Evolutionary conservation across 2,888 invertebrate species (phyloP).

Genomic region (Oxyteleia sp.): DNA sequence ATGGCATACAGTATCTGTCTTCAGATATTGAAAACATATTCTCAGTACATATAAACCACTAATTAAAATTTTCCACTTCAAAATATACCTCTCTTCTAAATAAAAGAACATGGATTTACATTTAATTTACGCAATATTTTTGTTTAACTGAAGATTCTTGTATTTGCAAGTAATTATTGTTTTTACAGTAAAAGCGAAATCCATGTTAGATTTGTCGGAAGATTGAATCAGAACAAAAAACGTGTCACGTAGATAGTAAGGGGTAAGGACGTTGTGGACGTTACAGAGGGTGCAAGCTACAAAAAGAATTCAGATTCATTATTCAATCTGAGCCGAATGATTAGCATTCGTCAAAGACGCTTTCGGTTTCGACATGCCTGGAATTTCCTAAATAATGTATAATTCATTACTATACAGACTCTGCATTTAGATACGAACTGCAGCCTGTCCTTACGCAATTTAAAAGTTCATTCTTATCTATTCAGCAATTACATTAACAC

Average conservation of each 20-base stretch:
- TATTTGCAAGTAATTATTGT: too few species aligned
- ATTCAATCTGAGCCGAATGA: slow-evolving; percentile 89
- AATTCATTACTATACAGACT: slow-evolving; percentile 64
- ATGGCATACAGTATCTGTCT: too few species aligned
- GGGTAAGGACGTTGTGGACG: slow-evolving; percentile 78
- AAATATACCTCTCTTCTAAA: too few species aligned
- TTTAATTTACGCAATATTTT: too few species aligned
- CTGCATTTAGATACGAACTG: slow-evolving; percentile 51
- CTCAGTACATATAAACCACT: too few species aligned
- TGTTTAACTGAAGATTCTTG: too few species aligned
- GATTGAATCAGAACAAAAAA: slow-evolving; percentile 50
- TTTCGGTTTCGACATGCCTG: slow-evolving; percentile 67
- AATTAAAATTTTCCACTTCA: too few species aligned
- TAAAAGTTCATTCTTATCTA: slow-evolving; percentile 27
- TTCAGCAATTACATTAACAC: slow-evolving; percentile 20
- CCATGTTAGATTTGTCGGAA: slow-evolving; percentile 21
- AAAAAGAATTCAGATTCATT: slow-evolving; percentile 90
- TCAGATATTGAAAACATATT: too few species aligned
- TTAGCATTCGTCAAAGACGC: slow-evolving; percentile 88
- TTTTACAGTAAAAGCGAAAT: too few species aligned
- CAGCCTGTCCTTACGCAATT: slow-evolving; percentile 16
- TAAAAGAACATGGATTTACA: too few species aligned
- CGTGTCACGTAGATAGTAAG: slow-evolving; percentile 68
- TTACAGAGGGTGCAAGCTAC: slow-evolving; percentile 84
- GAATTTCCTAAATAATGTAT: slow-evolving; percentile 75